These are phyloP conservation scores for Prosopocoilus inquinatus DNA, from an alignment of 2,888 invertebrate genomes.

Conservation along the genomic window DNA sequence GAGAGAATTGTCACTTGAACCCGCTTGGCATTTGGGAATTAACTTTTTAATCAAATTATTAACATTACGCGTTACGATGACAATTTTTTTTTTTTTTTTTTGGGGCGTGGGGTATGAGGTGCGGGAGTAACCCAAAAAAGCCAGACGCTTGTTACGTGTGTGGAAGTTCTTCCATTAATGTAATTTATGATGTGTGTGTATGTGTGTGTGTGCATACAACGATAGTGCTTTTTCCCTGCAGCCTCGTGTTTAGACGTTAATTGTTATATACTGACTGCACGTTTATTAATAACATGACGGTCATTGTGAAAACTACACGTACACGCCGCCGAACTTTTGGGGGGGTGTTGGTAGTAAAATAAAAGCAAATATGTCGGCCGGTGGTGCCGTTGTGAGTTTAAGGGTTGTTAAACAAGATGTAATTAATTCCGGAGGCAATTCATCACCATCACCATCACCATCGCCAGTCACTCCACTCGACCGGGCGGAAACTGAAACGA, in stretches of 20 bases:
- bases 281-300: not conserved
- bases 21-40: too few relatives aligned
- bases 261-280: not conserved
- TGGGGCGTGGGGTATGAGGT: too few relatives aligned
- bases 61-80: too few relatives aligned
- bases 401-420: constrained; percentile 3
- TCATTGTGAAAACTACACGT: not conserved
- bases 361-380: not conserved
- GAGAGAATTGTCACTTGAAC: too few relatives aligned
- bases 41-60: too few relatives aligned
- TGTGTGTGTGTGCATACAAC: too few relatives aligned
- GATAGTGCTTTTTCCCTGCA: not conserved
- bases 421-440: constrained; percentile 3
- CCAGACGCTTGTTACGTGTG: too few relatives aligned
- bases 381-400: not conserved
- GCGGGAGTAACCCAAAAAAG: too few relatives aligned
- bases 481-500: not conserved
- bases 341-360: too few relatives aligned
- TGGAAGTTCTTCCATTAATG: too few relatives aligned
- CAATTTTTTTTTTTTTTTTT: too few relatives aligned
- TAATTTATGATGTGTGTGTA: too few relatives aligned
- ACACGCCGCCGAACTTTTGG: not conserved
- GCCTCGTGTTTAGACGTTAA: not conserved
- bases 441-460: not conserved
- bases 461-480: not conserved